phyloP scores from a whole-genome alignment of 2,113 vertebrate genomes.

The Seriola quinqueradiata region DNA sequence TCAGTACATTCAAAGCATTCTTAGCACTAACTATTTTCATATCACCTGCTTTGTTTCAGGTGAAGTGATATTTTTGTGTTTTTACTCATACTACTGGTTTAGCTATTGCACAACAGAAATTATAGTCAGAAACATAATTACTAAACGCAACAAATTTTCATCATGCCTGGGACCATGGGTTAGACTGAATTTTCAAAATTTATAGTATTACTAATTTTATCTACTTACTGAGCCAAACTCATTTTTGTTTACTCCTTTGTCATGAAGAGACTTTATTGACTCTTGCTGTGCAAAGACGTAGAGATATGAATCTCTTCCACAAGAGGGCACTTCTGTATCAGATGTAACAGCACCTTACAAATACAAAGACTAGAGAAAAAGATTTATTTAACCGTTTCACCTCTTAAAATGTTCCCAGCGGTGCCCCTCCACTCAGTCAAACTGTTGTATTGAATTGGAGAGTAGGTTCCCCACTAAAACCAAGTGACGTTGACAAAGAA shows the following conservation, averaged over 20 bases:
- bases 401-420: conserved; percentile 2
- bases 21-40: too few relatives aligned
- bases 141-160: neutral
- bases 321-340: conserved; percentile 33
- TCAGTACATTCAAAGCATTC: too few relatives aligned
- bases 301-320: neutral
- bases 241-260: neutral
- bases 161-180: neutral
- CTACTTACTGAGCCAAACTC: neutral
- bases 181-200: neutral
- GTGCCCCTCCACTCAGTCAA: neutral
- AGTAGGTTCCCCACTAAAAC: neutral
- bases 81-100: too few relatives aligned
- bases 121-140: too few relatives aligned
- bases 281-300: neutral
- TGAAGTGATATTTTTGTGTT: neutral
- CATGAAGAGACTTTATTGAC: neutral
- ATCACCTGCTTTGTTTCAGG: neutral
- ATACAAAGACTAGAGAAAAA: neutral
- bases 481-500: conserved; percentile 10
- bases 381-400: neutral
- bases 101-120: too few relatives aligned
- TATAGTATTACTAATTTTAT: neutral
- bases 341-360: neutral
- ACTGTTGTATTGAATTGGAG: neutral